phyloP scores from a whole-genome alignment of 2,888 invertebrate genomes.

The Prosopocoilus inquinatus region DNA sequence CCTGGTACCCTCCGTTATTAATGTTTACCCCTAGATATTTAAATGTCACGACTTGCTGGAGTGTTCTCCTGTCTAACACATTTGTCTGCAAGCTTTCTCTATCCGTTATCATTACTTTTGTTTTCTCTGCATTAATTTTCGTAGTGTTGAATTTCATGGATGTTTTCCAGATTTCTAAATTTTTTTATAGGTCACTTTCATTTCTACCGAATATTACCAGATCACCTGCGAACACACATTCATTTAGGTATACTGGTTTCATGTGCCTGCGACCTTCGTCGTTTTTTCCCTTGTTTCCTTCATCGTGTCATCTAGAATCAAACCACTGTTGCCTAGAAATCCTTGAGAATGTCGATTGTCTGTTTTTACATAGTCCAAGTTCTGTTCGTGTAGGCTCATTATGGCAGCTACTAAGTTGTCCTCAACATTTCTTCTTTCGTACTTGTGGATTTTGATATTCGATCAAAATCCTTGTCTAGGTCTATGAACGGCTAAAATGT shows the following conservation, averaged over 20 bases:
- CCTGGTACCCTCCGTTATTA: not conserved
- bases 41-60: not conserved
- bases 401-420: not conserved
- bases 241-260: not conserved
- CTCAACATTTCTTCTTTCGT: not conserved
- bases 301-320: not conserved
- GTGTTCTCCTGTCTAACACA: not conserved
- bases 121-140: conserved; percentile 8
- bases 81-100: too few species aligned
- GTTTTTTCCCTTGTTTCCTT: conserved; percentile 3
- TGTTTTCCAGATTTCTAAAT: not conserved
- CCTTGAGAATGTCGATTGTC: not conserved
- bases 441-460: not conserved
- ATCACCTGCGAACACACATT: conserved; percentile 4
- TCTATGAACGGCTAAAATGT: not conserved
- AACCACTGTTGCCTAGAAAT: too few species aligned
- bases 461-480: not conserved
- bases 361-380: not conserved
- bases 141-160: not conserved
- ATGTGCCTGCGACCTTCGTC: not conserved
- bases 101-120: conserved; percentile 7
- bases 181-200: not conserved
- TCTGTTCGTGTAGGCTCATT: not conserved
- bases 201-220: conserved; percentile 2
- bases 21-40: not conserved